Conservation (phyloP, 2,113 vertebrate species). For the Ranitomeya variabilis region DNA sequence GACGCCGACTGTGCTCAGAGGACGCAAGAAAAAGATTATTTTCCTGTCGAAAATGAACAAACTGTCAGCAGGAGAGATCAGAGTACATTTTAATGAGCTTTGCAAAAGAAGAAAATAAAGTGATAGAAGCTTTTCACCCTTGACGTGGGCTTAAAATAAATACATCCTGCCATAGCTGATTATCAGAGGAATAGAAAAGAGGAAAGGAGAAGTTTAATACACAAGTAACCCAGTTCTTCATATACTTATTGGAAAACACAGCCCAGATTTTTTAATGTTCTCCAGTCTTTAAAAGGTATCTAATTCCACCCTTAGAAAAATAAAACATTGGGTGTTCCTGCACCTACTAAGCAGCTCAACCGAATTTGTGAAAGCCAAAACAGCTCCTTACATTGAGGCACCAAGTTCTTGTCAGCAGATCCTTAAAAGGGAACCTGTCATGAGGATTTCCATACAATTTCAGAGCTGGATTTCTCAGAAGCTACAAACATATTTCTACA, state of each 20-base stretch:
- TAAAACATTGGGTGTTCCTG: too few species aligned
- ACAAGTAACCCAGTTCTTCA: neutral
- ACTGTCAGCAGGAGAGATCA: slow-evolving; percentile 42
- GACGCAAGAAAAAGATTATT: slow-evolving; percentile 23
- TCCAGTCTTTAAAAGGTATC: neutral
- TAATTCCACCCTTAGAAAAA: too few species aligned
- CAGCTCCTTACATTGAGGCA: too few species aligned
- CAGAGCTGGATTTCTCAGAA: too few species aligned
- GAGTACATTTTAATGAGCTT: slow-evolving; percentile 40
- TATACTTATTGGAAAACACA: neutral
- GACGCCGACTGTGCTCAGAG: neutral
- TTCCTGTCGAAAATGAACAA: slow-evolving; percentile 1
- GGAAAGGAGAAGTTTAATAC: neutral
- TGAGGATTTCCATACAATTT: too few species aligned
- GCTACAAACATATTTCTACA: too few species aligned
- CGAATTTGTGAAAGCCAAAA: too few species aligned
- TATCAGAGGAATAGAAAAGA: neutral
- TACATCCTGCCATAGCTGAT: neutral
- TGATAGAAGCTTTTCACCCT: neutral
- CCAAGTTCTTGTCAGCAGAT: too few species aligned
- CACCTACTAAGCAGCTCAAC: too few species aligned
- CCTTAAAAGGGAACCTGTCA: too few species aligned
- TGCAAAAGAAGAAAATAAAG: neutral
- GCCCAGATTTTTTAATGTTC: neutral
- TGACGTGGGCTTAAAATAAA: neutral